phyloP scores from a whole-genome alignment of 2,113 vertebrate species.

The Eulemur macaco region DNA sequence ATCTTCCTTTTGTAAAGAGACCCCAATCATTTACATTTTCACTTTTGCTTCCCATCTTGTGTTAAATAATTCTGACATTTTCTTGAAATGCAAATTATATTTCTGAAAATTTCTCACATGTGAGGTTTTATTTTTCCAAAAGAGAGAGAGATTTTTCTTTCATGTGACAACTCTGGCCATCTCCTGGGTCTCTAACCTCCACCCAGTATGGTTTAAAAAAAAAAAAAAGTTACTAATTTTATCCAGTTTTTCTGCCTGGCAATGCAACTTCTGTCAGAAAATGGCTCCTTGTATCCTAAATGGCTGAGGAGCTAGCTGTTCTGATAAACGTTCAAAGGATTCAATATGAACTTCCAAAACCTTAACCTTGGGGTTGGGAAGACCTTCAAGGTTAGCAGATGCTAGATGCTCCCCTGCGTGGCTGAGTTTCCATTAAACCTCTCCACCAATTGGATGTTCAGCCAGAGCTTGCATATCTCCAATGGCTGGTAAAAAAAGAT shows the following conservation, averaged over 20 bases:
- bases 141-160: constrained; percentile 39
- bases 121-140: constrained; percentile 61
- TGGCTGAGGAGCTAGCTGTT: neutral
- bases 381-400: neutral
- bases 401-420: neutral
- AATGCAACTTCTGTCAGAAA: constrained; percentile 37
- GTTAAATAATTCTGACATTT: constrained; percentile 81
- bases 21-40: constrained; percentile 82
- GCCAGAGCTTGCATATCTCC: neutral
- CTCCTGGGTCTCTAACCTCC: constrained; percentile 27
- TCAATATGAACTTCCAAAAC: neutral
- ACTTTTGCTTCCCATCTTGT: constrained; percentile 75
- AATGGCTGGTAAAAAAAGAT: neutral
- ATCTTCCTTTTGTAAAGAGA: constrained; percentile 80
- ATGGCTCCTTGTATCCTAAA: constrained; percentile 15
- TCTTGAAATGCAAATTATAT: constrained; percentile 80
- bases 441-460: neutral
- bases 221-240: constrained; percentile 53
- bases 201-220: constrained; percentile 26
- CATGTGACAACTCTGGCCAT: constrained; percentile 59
- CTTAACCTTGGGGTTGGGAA: neutral
- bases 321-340: neutral
- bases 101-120: constrained; percentile 74
- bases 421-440: neutral
- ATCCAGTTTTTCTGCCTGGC: constrained; percentile 13